Percentiles rank a stretch among this genome's conserved stretches.
Conservation (phyloP, 2,888 invertebrate species). For the Dasypolia templi region DNA sequence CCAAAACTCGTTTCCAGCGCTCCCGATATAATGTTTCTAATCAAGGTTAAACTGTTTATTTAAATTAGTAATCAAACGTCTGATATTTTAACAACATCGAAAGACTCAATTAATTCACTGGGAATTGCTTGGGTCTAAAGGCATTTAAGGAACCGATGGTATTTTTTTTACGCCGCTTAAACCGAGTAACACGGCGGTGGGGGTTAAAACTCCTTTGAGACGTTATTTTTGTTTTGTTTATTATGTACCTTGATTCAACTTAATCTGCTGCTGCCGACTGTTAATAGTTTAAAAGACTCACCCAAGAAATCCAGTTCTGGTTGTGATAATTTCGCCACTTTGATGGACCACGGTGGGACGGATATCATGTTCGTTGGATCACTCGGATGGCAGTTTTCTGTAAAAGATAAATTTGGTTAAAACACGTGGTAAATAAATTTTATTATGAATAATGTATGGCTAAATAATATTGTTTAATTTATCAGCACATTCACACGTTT, state of each 20-base stretch:
- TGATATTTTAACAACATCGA: slow-evolving; percentile 1
- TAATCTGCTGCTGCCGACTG: not conserved
- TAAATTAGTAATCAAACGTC: slow-evolving; percentile 3
- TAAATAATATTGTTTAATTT: not conserved
- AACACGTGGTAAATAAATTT: not conserved
- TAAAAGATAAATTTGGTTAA: slow-evolving; percentile 67
- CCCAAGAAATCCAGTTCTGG: slow-evolving; percentile 98
- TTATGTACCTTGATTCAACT: not conserved
- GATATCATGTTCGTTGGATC: slow-evolving; percentile 93
- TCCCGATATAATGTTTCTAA: not conserved
- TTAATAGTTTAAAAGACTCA: slow-evolving; percentile 81
- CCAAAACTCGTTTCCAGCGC: too few species aligned
- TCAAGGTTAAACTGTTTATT: not conserved
- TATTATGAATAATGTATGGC: not conserved
- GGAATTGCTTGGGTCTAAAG: not conserved
- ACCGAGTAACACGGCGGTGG: not conserved
- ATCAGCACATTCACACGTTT: not conserved
- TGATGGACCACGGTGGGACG: slow-evolving; percentile 97
- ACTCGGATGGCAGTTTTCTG: slow-evolving; percentile 93
- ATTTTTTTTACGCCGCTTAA: not conserved
- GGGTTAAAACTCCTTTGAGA: not conserved
- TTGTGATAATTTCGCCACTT: slow-evolving; percentile 97
- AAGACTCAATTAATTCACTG: too few species aligned
- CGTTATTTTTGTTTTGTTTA: not conserved
- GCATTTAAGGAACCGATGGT: not conserved